Evolutionary conservation across 2,888 invertebrate species (phyloP).

Genomic region (Dromius quadrimaculatus): DNA sequence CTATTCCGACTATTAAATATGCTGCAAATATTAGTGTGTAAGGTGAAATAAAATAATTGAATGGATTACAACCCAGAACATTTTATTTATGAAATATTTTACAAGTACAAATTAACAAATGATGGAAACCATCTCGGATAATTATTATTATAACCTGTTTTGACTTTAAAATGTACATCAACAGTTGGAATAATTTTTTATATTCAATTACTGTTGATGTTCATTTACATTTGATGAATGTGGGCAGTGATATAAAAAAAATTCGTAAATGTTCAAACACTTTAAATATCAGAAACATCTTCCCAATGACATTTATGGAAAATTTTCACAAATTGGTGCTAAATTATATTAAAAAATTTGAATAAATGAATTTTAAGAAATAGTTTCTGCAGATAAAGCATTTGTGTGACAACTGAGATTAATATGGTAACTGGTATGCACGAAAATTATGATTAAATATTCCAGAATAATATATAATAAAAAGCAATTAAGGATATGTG

Average conservation of each 20-base stretch:
- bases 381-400: slow-evolving; percentile 17
- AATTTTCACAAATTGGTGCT: slow-evolving; percentile 3
- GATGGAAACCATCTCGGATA: slow-evolving; percentile 47
- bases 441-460: slow-evolving; percentile 26
- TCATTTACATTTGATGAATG: slow-evolving; percentile 41
- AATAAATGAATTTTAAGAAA: neutral
- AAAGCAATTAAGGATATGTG: slow-evolving; percentile 40
- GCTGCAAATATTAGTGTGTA: too few species aligned
- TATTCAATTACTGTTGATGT: slow-evolving; percentile 35
- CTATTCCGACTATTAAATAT: too few species aligned
- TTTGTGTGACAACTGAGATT: slow-evolving; percentile 35
- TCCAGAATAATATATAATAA: slow-evolving; percentile 40
- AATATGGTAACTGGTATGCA: slow-evolving; percentile 43
- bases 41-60: slow-evolving; percentile 11
- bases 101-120: slow-evolving; percentile 50
- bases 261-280: slow-evolving; percentile 37
- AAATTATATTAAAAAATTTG: slow-evolving; percentile 7
- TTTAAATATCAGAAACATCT: slow-evolving; percentile 8
- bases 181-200: slow-evolving; percentile 22
- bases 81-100: slow-evolving; percentile 52
- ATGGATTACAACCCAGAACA: slow-evolving; percentile 45
- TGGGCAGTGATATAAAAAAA: slow-evolving; percentile 47
- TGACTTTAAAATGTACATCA: slow-evolving; percentile 36
- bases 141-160: slow-evolving; percentile 44
- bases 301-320: slow-evolving; percentile 12